phyloP scores from a whole-genome alignment of 2,113 vertebrate species.

The Melanotaenia duboulayi region DNA sequence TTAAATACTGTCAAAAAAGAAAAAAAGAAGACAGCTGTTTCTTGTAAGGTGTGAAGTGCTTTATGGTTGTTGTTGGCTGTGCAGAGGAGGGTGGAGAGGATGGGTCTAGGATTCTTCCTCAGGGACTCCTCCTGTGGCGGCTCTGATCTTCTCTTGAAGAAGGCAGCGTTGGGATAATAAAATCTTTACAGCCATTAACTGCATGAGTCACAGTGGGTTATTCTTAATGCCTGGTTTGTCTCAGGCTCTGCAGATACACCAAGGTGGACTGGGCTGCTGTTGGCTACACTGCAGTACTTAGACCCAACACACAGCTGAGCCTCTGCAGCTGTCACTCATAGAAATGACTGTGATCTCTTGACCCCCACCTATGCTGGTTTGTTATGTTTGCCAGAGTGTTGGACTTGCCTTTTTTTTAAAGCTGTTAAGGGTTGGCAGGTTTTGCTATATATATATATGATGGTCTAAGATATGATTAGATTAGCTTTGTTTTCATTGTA shows the following conservation, averaged over 20 bases:
- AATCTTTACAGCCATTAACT: slow-evolving; percentile 64
- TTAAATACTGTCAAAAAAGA: neutral
- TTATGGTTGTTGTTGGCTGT: slow-evolving; percentile 55
- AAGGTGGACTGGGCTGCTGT: neutral
- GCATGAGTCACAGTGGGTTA: slow-evolving; percentile 53
- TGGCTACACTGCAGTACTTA: neutral
- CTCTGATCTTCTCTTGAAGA: slow-evolving; percentile 64
- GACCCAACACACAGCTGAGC: slow-evolving; percentile 28
- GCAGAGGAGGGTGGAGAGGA: slow-evolving; percentile 27
- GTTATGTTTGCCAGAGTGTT: slow-evolving; percentile 51
- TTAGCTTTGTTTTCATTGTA: no score
- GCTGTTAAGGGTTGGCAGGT: slow-evolving; percentile 13
- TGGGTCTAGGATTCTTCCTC: slow-evolving; percentile 45
- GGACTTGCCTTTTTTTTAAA: slow-evolving; percentile 38
- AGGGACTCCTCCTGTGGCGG: slow-evolving; percentile 59
- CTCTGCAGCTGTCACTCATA: slow-evolving; percentile 47
- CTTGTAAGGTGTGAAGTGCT: slow-evolving; percentile 61
- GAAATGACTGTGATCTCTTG: slow-evolving; percentile 50
- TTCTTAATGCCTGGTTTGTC: slow-evolving; percentile 9
- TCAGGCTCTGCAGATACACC: slow-evolving; percentile 26
- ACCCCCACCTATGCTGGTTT: slow-evolving; percentile 40
- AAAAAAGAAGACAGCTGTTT: neutral
- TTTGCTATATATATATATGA: neutral
- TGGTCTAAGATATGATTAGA: no score
- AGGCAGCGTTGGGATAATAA: slow-evolving; percentile 64